phyloP scores from a whole-genome alignment of 37 sponge, comb jelly and placozoan species.

The Tethya wilhelma region DNA sequence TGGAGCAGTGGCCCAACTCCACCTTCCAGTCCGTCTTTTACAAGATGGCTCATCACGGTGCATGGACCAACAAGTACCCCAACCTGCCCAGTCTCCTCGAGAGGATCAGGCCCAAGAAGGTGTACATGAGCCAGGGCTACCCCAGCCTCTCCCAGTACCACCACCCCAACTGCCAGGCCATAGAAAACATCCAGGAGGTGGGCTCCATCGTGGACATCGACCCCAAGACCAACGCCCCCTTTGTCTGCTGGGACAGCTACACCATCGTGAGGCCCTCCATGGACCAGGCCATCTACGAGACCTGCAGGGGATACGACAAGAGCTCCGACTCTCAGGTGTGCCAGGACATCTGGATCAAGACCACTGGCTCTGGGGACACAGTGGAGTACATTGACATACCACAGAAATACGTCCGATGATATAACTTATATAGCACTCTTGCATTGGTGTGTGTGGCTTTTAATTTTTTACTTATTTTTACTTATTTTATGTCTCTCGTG shows the following conservation, averaged over 20 bases:
- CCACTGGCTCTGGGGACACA: neutral
- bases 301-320: neutral
- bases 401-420: neutral
- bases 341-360: constrained; percentile 24
- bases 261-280: neutral
- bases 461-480: neutral
- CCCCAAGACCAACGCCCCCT: neutral
- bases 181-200: neutral
- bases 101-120: constrained; percentile 12
- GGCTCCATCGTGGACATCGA: constrained; percentile 12
- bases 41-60: constrained; percentile 49
- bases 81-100: constrained; percentile 11
- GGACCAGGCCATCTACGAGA: constrained; percentile 19
- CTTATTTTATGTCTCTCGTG: neutral
- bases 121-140: constrained; percentile 24
- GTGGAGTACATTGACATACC: constrained; percentile 6
- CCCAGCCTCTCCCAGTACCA: constrained; percentile 19
- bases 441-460: neutral
- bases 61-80: constrained; percentile 29
- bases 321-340: constrained; percentile 3
- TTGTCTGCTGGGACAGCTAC: constrained; percentile 21
- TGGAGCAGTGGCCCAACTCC: neutral
- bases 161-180: constrained; percentile 11
- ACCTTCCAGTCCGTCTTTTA: constrained; percentile 24
- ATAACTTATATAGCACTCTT: neutral